Base-by-base conservation (phyloP, 2,113 vertebrate genomes). In the Lates calcarifer region DNA sequence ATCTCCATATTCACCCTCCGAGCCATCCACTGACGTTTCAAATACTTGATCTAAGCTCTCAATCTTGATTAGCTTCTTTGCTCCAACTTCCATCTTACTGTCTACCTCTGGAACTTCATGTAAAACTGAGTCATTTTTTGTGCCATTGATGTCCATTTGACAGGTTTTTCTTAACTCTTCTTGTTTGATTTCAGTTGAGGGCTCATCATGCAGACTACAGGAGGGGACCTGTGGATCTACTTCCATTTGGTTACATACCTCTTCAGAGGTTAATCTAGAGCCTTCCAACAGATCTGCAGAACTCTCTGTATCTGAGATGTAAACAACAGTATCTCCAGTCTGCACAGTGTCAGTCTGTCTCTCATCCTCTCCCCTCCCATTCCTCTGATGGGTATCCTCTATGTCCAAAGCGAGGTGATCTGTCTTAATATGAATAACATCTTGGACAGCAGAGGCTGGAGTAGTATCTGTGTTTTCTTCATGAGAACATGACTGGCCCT, bases 11-110 rank as follows among this genome's bases (percentile, higher is more conserved):
- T 89, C 86, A 66, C n/a, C 20, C 1, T 87, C 89, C 0, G 85
- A 85, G 33, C 35, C 70, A 28, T 93, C 90, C 26, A 92, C 86
- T n/a, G 89, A 93, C 9, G 90, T 92, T 51, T 89, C 87, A 61
- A 89, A 85, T 4, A 83, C 49, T 37, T 70, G 1, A 26, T 88
- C 85, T 1, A 87, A 75, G 33, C 79, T 80, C 18, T 82, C 68
- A 6, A 74, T n/a, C 8, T 73, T 55, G 0, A 71, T 81, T 6
- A 84, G 58, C 29, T 68, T 33, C 6, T 53, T 74, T 45, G 14
- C 1, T 29, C 81, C 28, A 1, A 18, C 20, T 20, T 74, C 45
- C 55, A 39, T 6, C 74, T 18, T 49, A 29, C 14, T 39, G 8
- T 47, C 12, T 5, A 31, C 0, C 22, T 66, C 49, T 60, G 22